These are phyloP conservation scores for Chironex yamaguchii DNA, from an alignment of 30 jellyfish, hydroid and myxozoan genomes.

Conservation along the genomic window DNA sequence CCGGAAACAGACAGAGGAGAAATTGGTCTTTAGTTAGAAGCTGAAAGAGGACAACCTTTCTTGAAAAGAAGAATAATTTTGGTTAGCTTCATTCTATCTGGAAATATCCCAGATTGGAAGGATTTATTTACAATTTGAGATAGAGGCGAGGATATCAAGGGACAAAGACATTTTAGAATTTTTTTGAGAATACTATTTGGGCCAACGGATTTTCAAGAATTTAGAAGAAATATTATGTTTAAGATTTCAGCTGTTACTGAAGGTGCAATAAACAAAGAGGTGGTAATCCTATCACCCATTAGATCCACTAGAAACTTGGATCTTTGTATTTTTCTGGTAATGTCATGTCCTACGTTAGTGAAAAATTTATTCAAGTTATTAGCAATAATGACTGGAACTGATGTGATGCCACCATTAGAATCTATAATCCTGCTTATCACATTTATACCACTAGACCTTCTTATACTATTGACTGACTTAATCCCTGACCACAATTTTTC, in stretches of 20 bases:
- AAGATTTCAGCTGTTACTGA: constrained; percentile 3
- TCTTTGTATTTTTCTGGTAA: too few species aligned
- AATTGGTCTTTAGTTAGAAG: constrained; percentile 61
- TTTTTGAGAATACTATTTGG: constrained; percentile 30
- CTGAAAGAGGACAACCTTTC: constrained; percentile 8
- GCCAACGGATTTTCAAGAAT: constrained; percentile 21
- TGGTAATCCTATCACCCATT: constrained; percentile 17
- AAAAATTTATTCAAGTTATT: too few species aligned
- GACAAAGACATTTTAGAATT: neutral
- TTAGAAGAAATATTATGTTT: neutral
- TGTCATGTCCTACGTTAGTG: too few species aligned
- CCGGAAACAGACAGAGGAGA: constrained; percentile 41
- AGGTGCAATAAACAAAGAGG: constrained; percentile 25
- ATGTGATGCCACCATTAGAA: too few species aligned
- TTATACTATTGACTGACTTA: too few species aligned
- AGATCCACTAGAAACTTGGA: constrained; percentile 23
- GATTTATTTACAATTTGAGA: neutral
- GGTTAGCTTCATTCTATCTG: constrained; percentile 3
- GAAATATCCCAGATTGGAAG: neutral
- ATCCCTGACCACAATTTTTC: too few species aligned
- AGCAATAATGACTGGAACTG: too few species aligned
- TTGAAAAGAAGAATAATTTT: constrained; percentile 6
- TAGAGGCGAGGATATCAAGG: constrained; percentile 9
- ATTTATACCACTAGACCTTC: too few species aligned
- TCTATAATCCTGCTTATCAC: too few species aligned